These are phyloP conservation scores for Rhodinocichla rosea DNA, from an alignment of 2,113 vertebrate species.

Conservation along the genomic window DNA sequence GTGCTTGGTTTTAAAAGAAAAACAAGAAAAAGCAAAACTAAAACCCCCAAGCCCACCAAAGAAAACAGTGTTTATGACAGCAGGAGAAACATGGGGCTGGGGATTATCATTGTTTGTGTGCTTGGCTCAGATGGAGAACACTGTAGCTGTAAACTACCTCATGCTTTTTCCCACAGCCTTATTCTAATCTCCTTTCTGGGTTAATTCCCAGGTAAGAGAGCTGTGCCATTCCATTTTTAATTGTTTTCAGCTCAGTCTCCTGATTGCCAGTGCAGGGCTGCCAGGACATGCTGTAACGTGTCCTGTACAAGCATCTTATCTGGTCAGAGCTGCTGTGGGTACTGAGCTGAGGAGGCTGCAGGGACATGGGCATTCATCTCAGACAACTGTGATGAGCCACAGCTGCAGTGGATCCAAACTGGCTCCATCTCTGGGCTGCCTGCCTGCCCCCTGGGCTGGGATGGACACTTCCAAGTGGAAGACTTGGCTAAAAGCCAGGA, in stretches of 20 bases:
- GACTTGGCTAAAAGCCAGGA: neutral
- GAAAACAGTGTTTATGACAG: neutral
- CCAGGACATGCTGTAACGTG: neutral
- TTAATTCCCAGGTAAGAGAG: constrained; percentile 18
- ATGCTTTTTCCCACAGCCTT: neutral
- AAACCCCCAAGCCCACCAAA: too few species aligned
- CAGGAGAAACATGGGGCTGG: neutral
- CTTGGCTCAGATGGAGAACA: neutral
- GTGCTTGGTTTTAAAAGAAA: neutral
- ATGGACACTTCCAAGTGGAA: neutral
- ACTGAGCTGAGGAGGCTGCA: neutral
- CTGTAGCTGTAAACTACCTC: neutral
- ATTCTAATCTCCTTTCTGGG: constrained; percentile 4
- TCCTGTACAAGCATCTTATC: neutral
- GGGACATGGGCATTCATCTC: constrained; percentile 8
- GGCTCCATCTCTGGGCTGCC: neutral
- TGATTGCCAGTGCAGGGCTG: neutral
- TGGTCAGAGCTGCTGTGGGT: neutral
- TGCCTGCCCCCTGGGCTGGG: neutral
- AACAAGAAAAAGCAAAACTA: neutral
- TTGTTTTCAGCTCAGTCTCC: neutral
- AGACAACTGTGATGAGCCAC: neutral
- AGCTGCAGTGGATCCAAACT: constrained; percentile 11
- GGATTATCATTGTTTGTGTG: neutral
- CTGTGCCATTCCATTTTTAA: neutral